phyloP scores from a whole-genome alignment of 1,140 invertebrate species.

The Plectrocnemia conspersa region DNA sequence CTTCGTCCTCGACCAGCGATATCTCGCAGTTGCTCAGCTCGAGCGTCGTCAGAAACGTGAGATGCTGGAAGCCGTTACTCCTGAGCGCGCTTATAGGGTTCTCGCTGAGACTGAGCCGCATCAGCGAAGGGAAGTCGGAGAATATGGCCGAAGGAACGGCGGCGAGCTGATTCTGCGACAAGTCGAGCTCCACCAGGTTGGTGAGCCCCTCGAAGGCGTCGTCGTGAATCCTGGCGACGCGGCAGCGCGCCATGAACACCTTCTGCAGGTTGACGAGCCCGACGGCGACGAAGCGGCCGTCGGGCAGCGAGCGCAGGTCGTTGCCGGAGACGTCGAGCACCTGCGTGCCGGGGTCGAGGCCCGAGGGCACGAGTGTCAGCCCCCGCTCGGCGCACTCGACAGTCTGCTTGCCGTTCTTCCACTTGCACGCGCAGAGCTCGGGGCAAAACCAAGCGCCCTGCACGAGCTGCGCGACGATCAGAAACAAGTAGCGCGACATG shows the following conservation, averaged over 20 bases:
- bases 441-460: conserved; percentile 60
- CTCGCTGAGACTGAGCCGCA: conserved; percentile 72
- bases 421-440: conserved; percentile 75
- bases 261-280: conserved; percentile 82
- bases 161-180: conserved; percentile 74
- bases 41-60: conserved; percentile 70
- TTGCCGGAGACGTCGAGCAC: conserved; percentile 82
- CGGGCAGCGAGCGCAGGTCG: conserved; percentile 67
- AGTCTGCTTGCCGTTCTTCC: conserved; percentile 87
- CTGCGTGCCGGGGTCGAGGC: conserved; percentile 82
- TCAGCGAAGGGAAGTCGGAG: conserved; percentile 69
- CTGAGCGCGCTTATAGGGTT: conserved; percentile 74
- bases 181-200: conserved; percentile 84
- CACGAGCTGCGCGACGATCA: conserved; percentile 26
- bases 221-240: conserved; percentile 70
- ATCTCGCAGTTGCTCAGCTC: conserved; percentile 79
- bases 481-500: conserved; percentile 16
- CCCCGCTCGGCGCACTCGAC: conserved; percentile 78
- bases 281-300: conserved; percentile 71
- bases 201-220: conserved; percentile 76
- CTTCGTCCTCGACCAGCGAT: conserved; percentile 68
- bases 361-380: conserved; percentile 69
- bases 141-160: conserved; percentile 74
- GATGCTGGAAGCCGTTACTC: conserved; percentile 68
- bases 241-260: conserved; percentile 73